phyloP scores from a whole-genome alignment of 2,113 vertebrate species.

The Varanus salvator region DNA sequence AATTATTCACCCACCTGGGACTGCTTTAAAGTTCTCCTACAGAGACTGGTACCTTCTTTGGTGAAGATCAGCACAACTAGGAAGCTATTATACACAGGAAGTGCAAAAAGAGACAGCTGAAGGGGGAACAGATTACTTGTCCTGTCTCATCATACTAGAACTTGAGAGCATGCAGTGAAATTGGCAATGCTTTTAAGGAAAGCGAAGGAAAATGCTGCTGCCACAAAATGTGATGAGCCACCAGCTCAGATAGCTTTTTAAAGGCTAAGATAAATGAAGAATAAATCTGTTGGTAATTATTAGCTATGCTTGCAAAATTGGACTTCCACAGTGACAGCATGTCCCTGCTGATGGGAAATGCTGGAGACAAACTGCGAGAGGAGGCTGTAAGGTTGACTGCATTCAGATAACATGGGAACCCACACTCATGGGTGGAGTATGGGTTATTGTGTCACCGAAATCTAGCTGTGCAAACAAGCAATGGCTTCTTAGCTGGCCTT shows the following conservation, averaged over 20 bases:
- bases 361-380: too few relatives aligned
- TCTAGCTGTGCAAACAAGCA: too few relatives aligned
- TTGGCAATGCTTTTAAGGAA: not conserved
- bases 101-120: not conserved
- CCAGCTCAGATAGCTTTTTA: not conserved
- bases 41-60: not conserved
- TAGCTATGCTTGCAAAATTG: not conserved
- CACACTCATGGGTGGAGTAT: too few relatives aligned
- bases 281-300: not conserved
- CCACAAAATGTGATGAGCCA: not conserved
- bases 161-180: not conserved
- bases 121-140: too few relatives aligned
- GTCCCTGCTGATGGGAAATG: not conserved
- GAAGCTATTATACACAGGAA: too few relatives aligned
- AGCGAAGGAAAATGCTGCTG: not conserved
- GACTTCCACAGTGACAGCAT: not conserved
- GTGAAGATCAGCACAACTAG: not conserved
- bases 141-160: not conserved
- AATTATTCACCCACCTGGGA: not conserved
- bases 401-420: too few relatives aligned
- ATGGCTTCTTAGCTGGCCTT: too few relatives aligned
- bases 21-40: not conserved
- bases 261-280: not conserved
- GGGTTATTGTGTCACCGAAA: too few relatives aligned
- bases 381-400: too few relatives aligned